These are phyloP conservation scores for Carollia perspicillata DNA, from an alignment of 2,113 vertebrate genomes.

Conservation along the genomic window DNA sequence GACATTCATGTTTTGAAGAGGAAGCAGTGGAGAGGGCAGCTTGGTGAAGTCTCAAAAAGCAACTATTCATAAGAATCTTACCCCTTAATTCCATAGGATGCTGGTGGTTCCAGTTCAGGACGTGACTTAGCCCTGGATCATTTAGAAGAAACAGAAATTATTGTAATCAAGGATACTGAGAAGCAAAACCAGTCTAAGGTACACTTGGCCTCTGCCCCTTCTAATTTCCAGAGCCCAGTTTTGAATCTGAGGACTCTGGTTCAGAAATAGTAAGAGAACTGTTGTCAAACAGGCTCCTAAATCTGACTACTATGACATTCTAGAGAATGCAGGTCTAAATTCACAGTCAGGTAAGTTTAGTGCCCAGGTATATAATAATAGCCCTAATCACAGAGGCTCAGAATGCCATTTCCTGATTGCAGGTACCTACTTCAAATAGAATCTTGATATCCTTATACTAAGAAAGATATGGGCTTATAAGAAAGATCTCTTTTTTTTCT, in stretches of 20 bases:
- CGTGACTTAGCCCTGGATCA: conserved; percentile 53
- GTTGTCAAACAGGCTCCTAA: not conserved
- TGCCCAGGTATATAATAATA: not conserved
- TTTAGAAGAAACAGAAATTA: conserved; percentile 72
- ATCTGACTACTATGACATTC: conserved; percentile 17
- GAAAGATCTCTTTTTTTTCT: not conserved
- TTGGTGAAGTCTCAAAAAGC: conserved; percentile 14
- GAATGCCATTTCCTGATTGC: not conserved
- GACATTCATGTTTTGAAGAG: not conserved
- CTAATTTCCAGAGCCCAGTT: not conserved
- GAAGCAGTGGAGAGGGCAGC: not conserved
- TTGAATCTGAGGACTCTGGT: conserved; percentile 31
- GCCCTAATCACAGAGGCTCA: not conserved
- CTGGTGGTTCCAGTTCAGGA: conserved; percentile 10
- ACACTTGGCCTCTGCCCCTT: conserved; percentile 3
- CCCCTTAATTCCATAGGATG: conserved; percentile 54
- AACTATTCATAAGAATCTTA: conserved; percentile 6
- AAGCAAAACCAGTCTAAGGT: conserved; percentile 64
- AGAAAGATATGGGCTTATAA: not conserved
- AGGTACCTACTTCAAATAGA: not conserved
- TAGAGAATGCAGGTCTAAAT: conserved; percentile 11
- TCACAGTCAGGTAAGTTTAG: conserved; percentile 29
- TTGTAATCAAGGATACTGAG: conserved; percentile 73
- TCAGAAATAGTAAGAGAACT: conserved; percentile 27
- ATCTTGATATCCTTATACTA: not conserved